Percentiles rank a stretch among this genome's conserved stretches.
These are phyloP conservation scores for Podilymbus podiceps DNA, from an alignment of 2,113 vertebrate genomes.

Conservation along the genomic window DNA sequence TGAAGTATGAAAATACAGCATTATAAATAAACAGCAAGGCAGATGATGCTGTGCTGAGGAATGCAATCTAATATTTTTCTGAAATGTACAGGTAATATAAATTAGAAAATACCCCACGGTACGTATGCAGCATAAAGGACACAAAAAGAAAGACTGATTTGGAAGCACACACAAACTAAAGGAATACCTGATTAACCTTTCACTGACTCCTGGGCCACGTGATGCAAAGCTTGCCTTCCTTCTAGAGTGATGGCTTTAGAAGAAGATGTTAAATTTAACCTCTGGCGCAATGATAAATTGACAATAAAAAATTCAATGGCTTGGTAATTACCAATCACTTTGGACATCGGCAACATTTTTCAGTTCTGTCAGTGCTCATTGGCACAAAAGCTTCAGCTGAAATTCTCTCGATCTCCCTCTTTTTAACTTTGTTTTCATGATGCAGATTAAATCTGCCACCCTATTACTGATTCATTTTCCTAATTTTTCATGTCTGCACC, in stretches of 20 bases:
- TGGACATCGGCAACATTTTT: conserved; percentile 96
- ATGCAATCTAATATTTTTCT: conserved; percentile 48
- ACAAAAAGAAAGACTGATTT: conserved; percentile 72
- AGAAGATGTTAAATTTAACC: conserved; percentile 97
- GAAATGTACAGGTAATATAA: conserved; percentile 51
- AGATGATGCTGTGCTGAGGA: conserved; percentile 9
- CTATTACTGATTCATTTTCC: conserved; percentile 99
- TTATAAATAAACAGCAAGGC: conserved; percentile 17
- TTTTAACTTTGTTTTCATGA: conserved; percentile 99
- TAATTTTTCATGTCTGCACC: conserved; percentile 99
- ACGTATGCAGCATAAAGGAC: conserved; percentile 13
- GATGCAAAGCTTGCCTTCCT: conserved; percentile 82
- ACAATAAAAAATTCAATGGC: conserved; percentile 99
- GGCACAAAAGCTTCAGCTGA: conserved; percentile 91
- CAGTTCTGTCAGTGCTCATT: conserved; percentile 93
- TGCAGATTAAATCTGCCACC: conserved; percentile 99
- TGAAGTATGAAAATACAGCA: conserved; percentile 15
- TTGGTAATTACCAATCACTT: conserved; percentile 99
- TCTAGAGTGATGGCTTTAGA: conserved; percentile 87
- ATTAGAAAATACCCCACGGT: conserved; percentile 38
- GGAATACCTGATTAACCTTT: conserved; percentile 98
- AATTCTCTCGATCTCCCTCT: conserved; percentile 90
- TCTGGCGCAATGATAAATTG: conserved; percentile 98
- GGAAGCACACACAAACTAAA: conserved; percentile 84
- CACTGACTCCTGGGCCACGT: conserved; percentile 87